These are phyloP conservation scores for Xiphorhynchus elegans DNA, from an alignment of 2,113 vertebrate species.

Conservation along the genomic window DNA sequence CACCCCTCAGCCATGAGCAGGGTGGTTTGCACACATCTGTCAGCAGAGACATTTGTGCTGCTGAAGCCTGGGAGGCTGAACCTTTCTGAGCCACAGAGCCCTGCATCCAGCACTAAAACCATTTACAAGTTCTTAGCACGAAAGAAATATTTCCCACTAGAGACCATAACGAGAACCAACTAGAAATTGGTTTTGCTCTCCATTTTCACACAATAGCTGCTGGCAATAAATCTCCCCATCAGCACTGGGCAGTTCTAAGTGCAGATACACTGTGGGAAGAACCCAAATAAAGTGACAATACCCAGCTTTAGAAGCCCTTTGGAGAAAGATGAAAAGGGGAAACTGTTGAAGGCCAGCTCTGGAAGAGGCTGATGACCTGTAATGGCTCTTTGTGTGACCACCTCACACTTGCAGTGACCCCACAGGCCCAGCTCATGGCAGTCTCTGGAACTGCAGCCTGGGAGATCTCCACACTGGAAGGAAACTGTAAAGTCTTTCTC, in stretches of 20 bases:
- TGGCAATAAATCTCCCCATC: constrained; percentile 14
- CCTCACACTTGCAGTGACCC: background rate
- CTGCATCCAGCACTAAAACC: background rate
- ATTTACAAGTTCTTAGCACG: background rate
- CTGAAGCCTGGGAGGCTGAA: background rate
- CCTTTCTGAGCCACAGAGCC: background rate
- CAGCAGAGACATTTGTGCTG: background rate
- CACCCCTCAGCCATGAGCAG: accelerated
- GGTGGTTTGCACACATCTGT: accelerated
- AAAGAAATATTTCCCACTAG: constrained; percentile 26
- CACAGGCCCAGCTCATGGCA: background rate
- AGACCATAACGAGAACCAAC: background rate
- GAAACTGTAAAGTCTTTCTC: background rate
- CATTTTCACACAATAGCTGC: background rate
- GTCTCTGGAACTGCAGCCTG: background rate
- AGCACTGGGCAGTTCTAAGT: constrained; percentile 15
- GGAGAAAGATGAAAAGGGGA: background rate
- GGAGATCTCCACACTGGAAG: background rate
- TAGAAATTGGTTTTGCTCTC: constrained; percentile 35
- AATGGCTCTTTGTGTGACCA: background rate
- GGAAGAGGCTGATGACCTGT: background rate
- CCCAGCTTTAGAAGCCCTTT: background rate
- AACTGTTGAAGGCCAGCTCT: background rate
- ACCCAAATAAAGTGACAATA: background rate
- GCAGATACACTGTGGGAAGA: background rate